Percentiles rank a stretch among this genome's conserved stretches.
phyloP scores from a whole-genome alignment of 30 jellyfish, hydroid and myxozoan species.

The Mastigias papua region DNA sequence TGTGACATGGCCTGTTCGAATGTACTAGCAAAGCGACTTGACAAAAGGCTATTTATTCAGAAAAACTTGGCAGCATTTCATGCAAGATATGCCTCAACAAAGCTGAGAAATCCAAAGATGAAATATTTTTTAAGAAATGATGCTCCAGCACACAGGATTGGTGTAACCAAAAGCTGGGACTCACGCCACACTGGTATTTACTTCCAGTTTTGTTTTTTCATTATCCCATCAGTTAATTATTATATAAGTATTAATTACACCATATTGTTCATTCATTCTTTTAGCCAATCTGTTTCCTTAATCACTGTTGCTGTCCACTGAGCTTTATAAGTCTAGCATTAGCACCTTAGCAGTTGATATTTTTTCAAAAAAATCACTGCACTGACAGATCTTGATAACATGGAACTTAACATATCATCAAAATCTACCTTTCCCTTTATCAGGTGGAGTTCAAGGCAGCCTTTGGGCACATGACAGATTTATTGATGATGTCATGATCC shows the following conservation, averaged over 20 bases:
- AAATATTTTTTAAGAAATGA: conserved; percentile 57
- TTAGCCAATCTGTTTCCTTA: too few relatives aligned
- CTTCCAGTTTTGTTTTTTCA: not conserved
- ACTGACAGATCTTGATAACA: too few relatives aligned
- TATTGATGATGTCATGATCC: conserved; percentile 88
- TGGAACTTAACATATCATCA: too few relatives aligned
- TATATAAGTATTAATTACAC: too few relatives aligned
- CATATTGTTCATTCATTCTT: too few relatives aligned
- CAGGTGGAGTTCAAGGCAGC: conserved; percentile 96
- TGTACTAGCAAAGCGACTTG: conserved; percentile 16
- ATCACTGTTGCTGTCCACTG: too few relatives aligned
- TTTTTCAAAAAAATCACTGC: too few relatives aligned
- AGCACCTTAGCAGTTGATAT: too few relatives aligned
- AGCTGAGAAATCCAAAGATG: conserved; percentile 19
- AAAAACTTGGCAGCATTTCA: not conserved
- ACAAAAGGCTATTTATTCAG: not conserved
- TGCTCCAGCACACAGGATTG: conserved; percentile 91
- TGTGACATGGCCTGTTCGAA: not conserved
- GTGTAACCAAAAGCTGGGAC: conserved; percentile 89
- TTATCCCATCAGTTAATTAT: not conserved
- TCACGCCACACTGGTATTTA: conserved; percentile 93
- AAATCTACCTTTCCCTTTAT: not conserved
- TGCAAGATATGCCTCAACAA: conserved; percentile 38
- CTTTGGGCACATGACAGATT: conserved; percentile 96
- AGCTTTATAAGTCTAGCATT: too few relatives aligned